phyloP scores from a whole-genome alignment of 30 jellyfish, hydroid and myxozoan genomes.

The Rhopilema esculentum region DNA sequence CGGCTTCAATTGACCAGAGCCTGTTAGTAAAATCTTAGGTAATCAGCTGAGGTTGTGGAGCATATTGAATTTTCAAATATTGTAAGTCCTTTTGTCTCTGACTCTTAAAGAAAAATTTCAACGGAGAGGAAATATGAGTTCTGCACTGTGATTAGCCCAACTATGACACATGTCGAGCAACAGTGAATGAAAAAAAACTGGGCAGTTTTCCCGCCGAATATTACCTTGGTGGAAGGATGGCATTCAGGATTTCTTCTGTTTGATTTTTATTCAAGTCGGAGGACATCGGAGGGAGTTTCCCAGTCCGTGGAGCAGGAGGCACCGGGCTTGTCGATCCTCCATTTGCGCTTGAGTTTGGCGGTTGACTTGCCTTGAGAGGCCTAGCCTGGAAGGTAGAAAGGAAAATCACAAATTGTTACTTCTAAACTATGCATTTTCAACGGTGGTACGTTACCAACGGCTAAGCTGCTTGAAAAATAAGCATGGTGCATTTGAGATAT shows the following conservation, averaged over 20 bases:
- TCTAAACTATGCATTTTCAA: background rate
- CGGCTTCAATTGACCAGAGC: background rate
- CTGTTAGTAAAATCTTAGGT: background rate
- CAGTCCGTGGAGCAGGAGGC: conserved; percentile 97
- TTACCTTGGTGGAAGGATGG: conserved; percentile 95
- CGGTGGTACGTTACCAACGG: no score
- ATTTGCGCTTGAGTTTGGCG: conserved; percentile 66
- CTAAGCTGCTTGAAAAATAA: no score
- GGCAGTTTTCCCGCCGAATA: no score
- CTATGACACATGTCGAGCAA: no score
- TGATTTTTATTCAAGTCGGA: conserved; percentile 90
- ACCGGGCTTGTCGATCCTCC: conserved; percentile 81
- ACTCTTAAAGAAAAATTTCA: no score
- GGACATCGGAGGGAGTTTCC: conserved; percentile 96
- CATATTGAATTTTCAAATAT: background rate
- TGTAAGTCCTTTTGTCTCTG: no score
- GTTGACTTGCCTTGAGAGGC: conserved; percentile 90
- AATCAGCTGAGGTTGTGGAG: background rate
- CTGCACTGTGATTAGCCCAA: no score
- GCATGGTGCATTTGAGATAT: no score
- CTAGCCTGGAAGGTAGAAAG: conserved; percentile 59
- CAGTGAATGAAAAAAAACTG: no score
- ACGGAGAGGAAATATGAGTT: background rate
- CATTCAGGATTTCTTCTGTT: conserved; percentile 93
- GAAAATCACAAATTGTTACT: background rate